A percentile compares a stretch with the other conserved stretches of the same genome.
These are phyloP conservation scores for Sebastes iracundus DNA, from an alignment of 2,797 vertebrate species.

Conservation along the genomic window DNA sequence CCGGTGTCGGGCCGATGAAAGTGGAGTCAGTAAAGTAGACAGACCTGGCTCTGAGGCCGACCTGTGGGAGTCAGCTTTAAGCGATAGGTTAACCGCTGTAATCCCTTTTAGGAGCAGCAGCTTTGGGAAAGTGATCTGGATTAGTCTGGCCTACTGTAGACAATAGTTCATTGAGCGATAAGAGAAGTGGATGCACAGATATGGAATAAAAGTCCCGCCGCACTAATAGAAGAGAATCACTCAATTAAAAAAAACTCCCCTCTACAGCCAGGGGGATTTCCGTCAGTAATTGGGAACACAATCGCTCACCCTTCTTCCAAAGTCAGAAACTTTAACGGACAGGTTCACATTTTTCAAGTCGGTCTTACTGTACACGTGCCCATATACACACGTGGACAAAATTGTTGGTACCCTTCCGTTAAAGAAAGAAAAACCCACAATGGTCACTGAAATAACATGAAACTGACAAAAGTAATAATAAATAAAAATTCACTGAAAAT, in stretches of 20 bases:
- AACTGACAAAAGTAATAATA: too few relatives aligned
- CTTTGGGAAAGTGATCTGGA: constrained; percentile 56
- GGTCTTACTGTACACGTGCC: background rate
- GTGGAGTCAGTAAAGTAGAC: constrained; percentile 19
- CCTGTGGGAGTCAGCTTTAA: constrained; percentile 33
- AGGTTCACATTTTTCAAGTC: background rate
- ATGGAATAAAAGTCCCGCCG: background rate
- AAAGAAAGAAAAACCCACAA: too few relatives aligned
- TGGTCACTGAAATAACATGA: too few relatives aligned
- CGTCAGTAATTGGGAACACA: background rate
- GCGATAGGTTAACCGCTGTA: constrained; percentile 38
- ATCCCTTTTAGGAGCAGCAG: constrained; percentile 45
- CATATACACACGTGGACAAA: background rate
- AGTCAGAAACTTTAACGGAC: background rate
- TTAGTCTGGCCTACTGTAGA: constrained; percentile 32
- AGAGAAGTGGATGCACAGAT: background rate
- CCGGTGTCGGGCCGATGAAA: background rate
- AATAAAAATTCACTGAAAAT: too few relatives aligned
- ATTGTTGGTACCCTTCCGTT: too few relatives aligned
- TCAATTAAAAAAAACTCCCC: background rate
- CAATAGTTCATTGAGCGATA: background rate
- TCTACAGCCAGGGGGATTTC: background rate
- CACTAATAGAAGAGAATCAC: background rate
- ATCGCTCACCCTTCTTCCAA: background rate
- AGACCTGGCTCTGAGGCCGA: constrained; percentile 8